Conservation (phyloP, 1,140 invertebrate genomes). For the Orchestia grillus region DNA sequence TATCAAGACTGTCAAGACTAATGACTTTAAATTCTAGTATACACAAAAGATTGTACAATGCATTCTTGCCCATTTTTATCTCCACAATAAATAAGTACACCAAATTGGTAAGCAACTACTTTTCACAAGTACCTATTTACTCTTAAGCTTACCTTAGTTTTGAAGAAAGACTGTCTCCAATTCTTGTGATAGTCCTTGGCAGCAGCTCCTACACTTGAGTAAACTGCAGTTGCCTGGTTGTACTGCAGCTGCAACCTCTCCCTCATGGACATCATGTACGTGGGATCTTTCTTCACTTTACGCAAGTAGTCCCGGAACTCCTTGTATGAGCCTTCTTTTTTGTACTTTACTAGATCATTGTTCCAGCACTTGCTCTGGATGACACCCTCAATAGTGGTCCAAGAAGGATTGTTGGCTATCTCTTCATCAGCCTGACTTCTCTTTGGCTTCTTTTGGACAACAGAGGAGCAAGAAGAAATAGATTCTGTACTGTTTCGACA, state of each 20-base stretch:
- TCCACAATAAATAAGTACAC: no score
- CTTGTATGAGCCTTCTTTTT: constrained; percentile 66
- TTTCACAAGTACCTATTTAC: no score
- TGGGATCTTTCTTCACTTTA: constrained; percentile 64
- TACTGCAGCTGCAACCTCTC: constrained; percentile 61
- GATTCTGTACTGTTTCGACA: not conserved
- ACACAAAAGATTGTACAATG: no score
- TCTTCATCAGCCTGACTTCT: constrained; percentile 60
- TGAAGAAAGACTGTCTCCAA: constrained; percentile 47
- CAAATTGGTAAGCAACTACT: no score
- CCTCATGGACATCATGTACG: constrained; percentile 63
- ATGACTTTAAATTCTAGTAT: no score
- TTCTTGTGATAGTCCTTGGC: constrained; percentile 31
- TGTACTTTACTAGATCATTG: constrained; percentile 60
- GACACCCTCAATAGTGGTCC: constrained; percentile 61
- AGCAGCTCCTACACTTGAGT: constrained; percentile 52
- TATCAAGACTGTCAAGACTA: no score
- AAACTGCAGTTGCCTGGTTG: constrained; percentile 57
- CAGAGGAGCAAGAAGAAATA: not conserved
- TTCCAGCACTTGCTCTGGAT: constrained; percentile 64
- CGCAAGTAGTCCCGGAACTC: constrained; percentile 64
- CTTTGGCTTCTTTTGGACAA: not conserved
- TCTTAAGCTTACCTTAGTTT: constrained; percentile 25
- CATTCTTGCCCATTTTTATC: no score
- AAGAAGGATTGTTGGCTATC: constrained; percentile 55